Evolutionary conservation across 2,888 invertebrate genomes (phyloP).

Genomic region (Ligdia adustata): DNA sequence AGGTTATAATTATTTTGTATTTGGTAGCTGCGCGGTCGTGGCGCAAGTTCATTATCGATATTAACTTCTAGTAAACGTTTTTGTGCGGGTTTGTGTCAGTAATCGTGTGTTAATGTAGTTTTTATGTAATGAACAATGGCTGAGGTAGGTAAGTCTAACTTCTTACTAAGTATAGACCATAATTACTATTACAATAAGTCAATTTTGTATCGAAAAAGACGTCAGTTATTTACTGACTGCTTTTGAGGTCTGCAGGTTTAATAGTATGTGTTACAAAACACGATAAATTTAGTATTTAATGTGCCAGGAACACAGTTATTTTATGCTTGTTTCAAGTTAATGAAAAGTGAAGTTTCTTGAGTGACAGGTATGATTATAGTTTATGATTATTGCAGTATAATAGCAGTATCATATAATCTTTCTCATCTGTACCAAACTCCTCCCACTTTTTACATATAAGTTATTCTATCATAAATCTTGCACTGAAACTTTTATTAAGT

Average conservation of each 20-base stretch:
- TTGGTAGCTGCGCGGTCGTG: conserved; percentile 57
- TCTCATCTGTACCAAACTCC: too few relatives aligned
- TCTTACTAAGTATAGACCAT: too few relatives aligned
- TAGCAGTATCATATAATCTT: too few relatives aligned
- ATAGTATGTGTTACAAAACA: not conserved
- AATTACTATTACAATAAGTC: conserved; percentile 2
- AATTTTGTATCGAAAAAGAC: conserved; percentile 4
- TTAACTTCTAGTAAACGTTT: conserved; percentile 56
- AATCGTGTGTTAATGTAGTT: conserved; percentile 61
- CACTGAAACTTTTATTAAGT: too few relatives aligned
- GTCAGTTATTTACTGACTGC: not conserved
- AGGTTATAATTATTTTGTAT: conserved; percentile 77
- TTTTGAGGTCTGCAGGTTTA: not conserved
- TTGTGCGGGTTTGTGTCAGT: conserved; percentile 60
- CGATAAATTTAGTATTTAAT: too few relatives aligned
- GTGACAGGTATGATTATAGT: too few relatives aligned
- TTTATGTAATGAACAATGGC: conserved; percentile 34
- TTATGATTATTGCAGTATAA: too few relatives aligned
- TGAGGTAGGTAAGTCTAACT: conserved; percentile 20
- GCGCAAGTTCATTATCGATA: conserved; percentile 65
- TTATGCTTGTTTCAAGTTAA: too few relatives aligned
- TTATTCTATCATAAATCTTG: too few relatives aligned
- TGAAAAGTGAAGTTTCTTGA: too few relatives aligned
- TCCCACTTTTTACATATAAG: too few relatives aligned
- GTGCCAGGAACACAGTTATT: too few relatives aligned